These are phyloP conservation scores for Chiloscyllium punctatum DNA, from an alignment of 2,797 vertebrate species.

Conservation along the genomic window DNA sequence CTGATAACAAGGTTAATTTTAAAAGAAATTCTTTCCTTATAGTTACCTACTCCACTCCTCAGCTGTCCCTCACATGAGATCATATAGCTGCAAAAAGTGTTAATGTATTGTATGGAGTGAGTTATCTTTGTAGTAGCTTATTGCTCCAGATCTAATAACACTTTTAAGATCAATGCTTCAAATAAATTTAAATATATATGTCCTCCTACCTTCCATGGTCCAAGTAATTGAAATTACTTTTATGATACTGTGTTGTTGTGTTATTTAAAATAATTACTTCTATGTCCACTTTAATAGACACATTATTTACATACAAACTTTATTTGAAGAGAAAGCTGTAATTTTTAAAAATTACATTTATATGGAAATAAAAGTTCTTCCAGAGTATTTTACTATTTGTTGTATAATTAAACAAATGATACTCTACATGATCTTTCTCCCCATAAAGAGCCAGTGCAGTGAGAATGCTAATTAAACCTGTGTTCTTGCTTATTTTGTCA, in stretches of 20 bases:
- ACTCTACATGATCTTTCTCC: too few relatives aligned
- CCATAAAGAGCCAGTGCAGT: not conserved
- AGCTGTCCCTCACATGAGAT: too few relatives aligned
- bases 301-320: not conserved
- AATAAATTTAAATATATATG: not conserved
- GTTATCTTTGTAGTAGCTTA: not conserved
- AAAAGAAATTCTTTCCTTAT: too few relatives aligned
- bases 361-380: not conserved
- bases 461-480: slow-evolving; percentile 8
- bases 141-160: not conserved
- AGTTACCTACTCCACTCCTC: too few relatives aligned
- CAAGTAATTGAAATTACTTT: not conserved
- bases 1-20: too few relatives aligned
- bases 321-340: not conserved
- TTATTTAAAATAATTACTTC: not conserved
- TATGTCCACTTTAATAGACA: not conserved
- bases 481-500: not conserved
- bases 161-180: not conserved
- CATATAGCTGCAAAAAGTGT: too few relatives aligned
- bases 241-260: too few relatives aligned
- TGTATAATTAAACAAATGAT: too few relatives aligned
- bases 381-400: not conserved
- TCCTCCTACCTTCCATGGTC: not conserved
- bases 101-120: too few relatives aligned
- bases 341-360: not conserved